Conservation (phyloP, 2,113 vertebrate species). For the Gulo gulo region DNA sequence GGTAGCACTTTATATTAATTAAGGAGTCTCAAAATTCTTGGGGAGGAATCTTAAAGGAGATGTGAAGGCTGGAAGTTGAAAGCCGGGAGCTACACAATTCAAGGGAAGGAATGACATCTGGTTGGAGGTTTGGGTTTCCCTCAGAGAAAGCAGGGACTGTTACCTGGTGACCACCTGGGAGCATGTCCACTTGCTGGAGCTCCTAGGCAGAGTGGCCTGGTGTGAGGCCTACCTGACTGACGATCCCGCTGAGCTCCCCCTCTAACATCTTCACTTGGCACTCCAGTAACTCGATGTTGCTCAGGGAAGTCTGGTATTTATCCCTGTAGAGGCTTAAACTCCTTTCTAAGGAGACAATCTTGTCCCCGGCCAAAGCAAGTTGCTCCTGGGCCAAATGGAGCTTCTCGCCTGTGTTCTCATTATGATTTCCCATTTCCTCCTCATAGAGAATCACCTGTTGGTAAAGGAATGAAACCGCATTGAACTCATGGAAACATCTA, state of each 20-base stretch:
- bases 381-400: conserved; percentile 76
- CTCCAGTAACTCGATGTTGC: conserved; percentile 80
- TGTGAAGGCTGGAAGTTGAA: background rate
- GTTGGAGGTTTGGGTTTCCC: background rate
- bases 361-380: conserved; percentile 74
- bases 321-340: conserved; percentile 81
- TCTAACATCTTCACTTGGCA: conserved; percentile 77
- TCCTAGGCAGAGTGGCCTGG: background rate
- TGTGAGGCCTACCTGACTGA: conserved; percentile 77
- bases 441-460: conserved; percentile 81
- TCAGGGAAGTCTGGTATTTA: conserved; percentile 83
- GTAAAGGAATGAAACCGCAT: background rate
- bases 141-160: background rate
- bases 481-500: background rate
- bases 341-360: conserved; percentile 72
- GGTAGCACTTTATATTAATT: background rate
- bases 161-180: background rate
- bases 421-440: conserved; percentile 72
- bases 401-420: conserved; percentile 64
- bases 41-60: background rate
- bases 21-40: background rate
- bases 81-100: background rate
- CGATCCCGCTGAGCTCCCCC: conserved; percentile 78
- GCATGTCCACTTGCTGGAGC: background rate
- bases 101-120: background rate